These are phyloP conservation scores for Xiphophorus hellerii DNA, from an alignment of 2,113 vertebrate genomes.

Conservation along the genomic window DNA sequence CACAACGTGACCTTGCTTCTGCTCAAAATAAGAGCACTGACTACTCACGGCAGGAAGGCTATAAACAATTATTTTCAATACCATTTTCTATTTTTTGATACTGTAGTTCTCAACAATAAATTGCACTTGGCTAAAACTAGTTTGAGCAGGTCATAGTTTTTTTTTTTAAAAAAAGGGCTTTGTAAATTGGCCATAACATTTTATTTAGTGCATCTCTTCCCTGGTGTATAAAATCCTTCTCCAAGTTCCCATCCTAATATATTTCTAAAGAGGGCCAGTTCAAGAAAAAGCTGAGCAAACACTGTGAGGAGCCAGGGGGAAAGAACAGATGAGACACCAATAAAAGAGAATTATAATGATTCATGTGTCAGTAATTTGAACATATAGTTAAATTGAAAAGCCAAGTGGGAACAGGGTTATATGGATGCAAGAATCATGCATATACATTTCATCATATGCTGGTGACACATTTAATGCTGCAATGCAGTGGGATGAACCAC, in stretches of 20 bases:
- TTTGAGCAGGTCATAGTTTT: too few relatives aligned
- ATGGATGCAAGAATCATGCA: constrained; percentile 37
- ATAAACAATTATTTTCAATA: background rate
- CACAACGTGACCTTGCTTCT: too few relatives aligned
- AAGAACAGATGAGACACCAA: constrained; percentile 21
- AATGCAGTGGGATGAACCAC: constrained; percentile 48
- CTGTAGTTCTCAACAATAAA: background rate
- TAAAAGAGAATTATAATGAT: constrained; percentile 16
- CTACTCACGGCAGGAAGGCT: background rate
- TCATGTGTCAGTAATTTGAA: constrained; percentile 42
- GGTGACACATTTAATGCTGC: constrained; percentile 34
- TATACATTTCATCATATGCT: constrained; percentile 51
- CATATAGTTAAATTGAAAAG: constrained; percentile 40
- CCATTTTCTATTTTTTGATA: too few relatives aligned
- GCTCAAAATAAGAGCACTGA: too few relatives aligned
- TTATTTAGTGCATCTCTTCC: background rate
- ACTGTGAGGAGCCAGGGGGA: background rate
- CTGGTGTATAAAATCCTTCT: background rate
- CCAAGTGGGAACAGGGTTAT: constrained; percentile 24
- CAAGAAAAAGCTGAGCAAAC: background rate
- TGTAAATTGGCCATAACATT: too few relatives aligned
- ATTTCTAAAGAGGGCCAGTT: background rate
- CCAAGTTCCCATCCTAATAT: background rate
- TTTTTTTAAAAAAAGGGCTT: too few relatives aligned
- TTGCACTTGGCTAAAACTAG: background rate